Evolutionary conservation across 2,888 invertebrate genomes (phyloP).

Genomic region (Euplagia quadripunctaria): DNA sequence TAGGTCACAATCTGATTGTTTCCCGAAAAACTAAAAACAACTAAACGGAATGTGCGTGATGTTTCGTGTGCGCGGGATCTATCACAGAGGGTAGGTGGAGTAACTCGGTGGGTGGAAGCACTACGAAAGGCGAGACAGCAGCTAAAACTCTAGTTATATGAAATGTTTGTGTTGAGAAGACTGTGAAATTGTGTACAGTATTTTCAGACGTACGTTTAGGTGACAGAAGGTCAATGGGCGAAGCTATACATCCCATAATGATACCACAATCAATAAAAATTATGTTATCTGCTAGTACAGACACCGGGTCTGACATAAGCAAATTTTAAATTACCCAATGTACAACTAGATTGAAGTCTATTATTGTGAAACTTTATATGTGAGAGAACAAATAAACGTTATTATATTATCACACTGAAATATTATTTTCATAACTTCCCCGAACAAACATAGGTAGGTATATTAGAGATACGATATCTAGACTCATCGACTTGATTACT

Average conservation of each 20-base stretch:
- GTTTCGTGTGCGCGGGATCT: constrained; percentile 37
- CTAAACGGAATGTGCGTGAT: background rate
- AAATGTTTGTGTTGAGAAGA: constrained; percentile 27
- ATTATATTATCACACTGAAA: background rate
- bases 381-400: background rate
- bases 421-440: background rate
- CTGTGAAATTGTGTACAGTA: constrained; percentile 4
- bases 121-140: constrained; percentile 48
- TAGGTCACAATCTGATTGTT: too few relatives aligned
- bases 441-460: background rate
- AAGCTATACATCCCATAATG: background rate
- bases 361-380: too few relatives aligned
- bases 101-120: constrained; percentile 66
- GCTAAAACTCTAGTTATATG: constrained; percentile 32
- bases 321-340: too few relatives aligned
- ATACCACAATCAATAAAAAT: background rate
- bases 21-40: background rate
- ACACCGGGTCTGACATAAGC: too few relatives aligned
- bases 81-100: constrained; percentile 51
- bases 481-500: background rate
- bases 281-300: background rate
- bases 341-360: too few relatives aligned
- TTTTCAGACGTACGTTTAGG: background rate
- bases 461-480: background rate
- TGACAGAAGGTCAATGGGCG: background rate